A percentile compares a stretch with the other conserved stretches of the same genome.
phyloP scores from a whole-genome alignment of 2,888 invertebrate species.

The Polydrusus cervinus region DNA sequence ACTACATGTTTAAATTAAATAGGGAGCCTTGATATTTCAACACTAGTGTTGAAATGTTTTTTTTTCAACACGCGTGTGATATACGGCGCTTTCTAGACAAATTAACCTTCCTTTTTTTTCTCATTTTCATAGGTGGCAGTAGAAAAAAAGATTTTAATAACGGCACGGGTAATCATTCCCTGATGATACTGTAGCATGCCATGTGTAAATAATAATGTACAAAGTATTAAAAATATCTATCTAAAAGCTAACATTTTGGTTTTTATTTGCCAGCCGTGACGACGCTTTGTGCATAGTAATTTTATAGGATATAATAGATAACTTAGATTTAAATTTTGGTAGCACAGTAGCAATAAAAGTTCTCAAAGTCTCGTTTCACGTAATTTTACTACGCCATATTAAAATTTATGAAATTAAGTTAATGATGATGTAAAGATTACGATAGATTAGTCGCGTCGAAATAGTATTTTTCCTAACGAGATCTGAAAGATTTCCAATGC shows the following conservation, averaged over 20 bases:
- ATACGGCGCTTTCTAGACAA: too few relatives aligned
- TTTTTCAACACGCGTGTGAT: too few relatives aligned
- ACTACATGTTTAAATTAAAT: too few relatives aligned
- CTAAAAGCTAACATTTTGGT: neutral
- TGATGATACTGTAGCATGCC: neutral
- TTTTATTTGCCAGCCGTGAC: conserved; percentile 37
- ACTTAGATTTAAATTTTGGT: conserved; percentile 52
- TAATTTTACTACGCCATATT: conserved; percentile 52
- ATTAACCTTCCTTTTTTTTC: too few relatives aligned
- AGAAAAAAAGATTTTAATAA: too few relatives aligned
- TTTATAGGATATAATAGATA: conserved; percentile 44
- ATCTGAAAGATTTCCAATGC: too few relatives aligned
- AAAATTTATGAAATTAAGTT: conserved; percentile 51
- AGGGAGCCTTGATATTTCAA: too few relatives aligned
- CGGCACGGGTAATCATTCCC: too few relatives aligned
- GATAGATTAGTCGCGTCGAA: conserved; percentile 5
- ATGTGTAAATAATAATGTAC: too few relatives aligned
- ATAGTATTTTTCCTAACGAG: neutral
- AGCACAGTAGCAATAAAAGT: conserved; percentile 54
- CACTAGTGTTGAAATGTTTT: too few relatives aligned
- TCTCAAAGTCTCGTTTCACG: conserved; percentile 49
- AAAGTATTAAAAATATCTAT: neutral
- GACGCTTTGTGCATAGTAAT: conserved; percentile 39
- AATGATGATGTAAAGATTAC: conserved; percentile 16
- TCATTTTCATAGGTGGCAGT: too few relatives aligned